A percentile compares a stretch with the other conserved stretches of the same genome.
Evolutionary conservation across 2,888 invertebrate species (phyloP).

Genomic region (Bombylius discolor): DNA sequence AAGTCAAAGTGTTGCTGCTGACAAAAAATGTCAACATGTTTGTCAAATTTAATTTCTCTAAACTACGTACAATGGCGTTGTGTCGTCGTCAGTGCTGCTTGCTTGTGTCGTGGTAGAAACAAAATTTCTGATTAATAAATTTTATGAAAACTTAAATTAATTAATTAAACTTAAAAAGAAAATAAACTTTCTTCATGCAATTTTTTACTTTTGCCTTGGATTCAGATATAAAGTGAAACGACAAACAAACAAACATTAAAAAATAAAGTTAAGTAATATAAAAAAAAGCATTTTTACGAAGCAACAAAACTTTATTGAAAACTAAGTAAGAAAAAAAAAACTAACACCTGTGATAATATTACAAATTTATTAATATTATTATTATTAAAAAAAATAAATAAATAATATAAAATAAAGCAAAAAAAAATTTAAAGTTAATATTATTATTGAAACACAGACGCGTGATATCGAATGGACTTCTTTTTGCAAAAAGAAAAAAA

Average conservation of each 20-base stretch:
- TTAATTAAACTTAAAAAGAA: background rate
- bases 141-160: background rate
- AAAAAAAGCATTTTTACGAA: slow-evolving; percentile 29
- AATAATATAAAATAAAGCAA: slow-evolving; percentile 19
- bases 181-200: background rate
- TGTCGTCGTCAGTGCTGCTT: slow-evolving; percentile 87
- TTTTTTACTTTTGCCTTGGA: background rate
- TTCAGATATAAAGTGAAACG: slow-evolving; percentile 12
- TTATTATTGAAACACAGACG: background rate
- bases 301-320: background rate
- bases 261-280: background rate
- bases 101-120: slow-evolving; percentile 66
- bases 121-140: too few species aligned
- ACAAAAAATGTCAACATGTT: too few species aligned
- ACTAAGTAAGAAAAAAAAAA: slow-evolving; percentile 26
- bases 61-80: slow-evolving; percentile 71
- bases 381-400: background rate
- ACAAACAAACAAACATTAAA: slow-evolving; percentile 15
- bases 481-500: background rate
- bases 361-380: slow-evolving; percentile 13
- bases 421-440: slow-evolving; percentile 32
- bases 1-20: too few species aligned
- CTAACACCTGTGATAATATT: slow-evolving; percentile 19
- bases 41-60: too few species aligned
- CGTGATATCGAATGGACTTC: slow-evolving; percentile 7